A percentile compares a stretch with the other conserved stretches of the same genome.
Conservation (phyloP, 2,888 invertebrate species). For the Scaptomyza cyrtandrae region DNA sequence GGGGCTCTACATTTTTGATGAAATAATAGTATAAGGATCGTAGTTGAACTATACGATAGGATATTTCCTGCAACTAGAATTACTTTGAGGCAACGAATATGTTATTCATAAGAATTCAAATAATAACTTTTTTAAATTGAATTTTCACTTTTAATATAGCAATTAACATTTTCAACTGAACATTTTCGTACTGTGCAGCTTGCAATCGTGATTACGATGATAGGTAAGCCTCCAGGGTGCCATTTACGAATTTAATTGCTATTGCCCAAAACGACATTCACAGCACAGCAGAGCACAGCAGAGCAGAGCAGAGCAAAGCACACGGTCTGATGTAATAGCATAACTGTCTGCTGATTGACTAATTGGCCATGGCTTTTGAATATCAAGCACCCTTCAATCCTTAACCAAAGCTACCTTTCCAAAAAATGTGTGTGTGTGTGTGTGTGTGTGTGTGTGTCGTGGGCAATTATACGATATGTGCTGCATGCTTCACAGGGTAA, state of each 20-base stretch:
- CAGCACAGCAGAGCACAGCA: constrained; percentile 22
- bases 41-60: background rate
- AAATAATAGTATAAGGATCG: too few relatives aligned
- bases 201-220: constrained; percentile 30
- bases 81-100: background rate
- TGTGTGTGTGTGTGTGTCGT: constrained; percentile 12
- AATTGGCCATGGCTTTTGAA: constrained; percentile 53
- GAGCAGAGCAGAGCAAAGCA: background rate
- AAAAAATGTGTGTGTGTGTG: background rate
- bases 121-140: too few relatives aligned
- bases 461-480: constrained; percentile 50
- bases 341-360: constrained; percentile 66
- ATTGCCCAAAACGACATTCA: constrained; percentile 18
- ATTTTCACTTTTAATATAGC: too few relatives aligned
- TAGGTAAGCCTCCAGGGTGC: constrained; percentile 36
- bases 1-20: too few relatives aligned
- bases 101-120: background rate
- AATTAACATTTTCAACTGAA: too few relatives aligned
- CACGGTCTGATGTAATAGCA: constrained; percentile 30
- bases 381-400: background rate
- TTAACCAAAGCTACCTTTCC: background rate
- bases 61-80: too few relatives aligned
- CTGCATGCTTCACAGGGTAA: constrained; percentile 51
- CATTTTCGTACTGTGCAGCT: constrained; percentile 1
- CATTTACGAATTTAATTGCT: constrained; percentile 54